Percentiles rank a stretch among this genome's conserved stretches.
phyloP scores from a whole-genome alignment of 2,797 vertebrate species.

The Sarcophilus harrisii region DNA sequence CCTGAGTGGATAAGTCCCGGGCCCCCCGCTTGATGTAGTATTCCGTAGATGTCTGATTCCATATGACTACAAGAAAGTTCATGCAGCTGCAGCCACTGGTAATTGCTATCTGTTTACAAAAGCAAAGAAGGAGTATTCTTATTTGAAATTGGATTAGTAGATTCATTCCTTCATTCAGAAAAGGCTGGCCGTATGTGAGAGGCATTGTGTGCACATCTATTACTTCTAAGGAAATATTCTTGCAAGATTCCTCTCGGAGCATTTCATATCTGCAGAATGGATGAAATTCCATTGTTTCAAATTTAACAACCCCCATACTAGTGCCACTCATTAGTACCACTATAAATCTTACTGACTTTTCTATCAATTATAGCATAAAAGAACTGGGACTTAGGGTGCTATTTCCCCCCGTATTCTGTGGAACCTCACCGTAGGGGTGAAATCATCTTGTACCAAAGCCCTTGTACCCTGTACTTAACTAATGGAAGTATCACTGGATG shows the following conservation, averaged over 20 bases:
- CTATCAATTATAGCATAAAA: conserved; percentile 34
- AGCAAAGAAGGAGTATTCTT: conserved; percentile 50
- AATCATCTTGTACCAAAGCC: neutral
- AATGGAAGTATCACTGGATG: conserved; percentile 38
- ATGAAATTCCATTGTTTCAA: neutral
- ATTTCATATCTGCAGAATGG: conserved; percentile 30
- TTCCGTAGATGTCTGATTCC: conserved; percentile 87
- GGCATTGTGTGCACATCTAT: conserved; percentile 3
- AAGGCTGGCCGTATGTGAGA: conserved; percentile 7
- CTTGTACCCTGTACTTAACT: conserved; percentile 14
- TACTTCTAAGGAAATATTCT: conserved; percentile 33
- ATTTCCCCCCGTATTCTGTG: neutral
- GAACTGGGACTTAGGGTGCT: conserved; percentile 19
- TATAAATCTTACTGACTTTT: conserved; percentile 12
- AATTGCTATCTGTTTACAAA: conserved; percentile 85
- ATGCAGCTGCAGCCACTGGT: conserved; percentile 88
- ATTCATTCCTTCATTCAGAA: conserved; percentile 37
- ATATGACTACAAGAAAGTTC: conserved; percentile 88
- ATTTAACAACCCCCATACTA: conserved; percentile 29
- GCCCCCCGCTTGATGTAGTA: conserved; percentile 85
- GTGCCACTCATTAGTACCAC: neutral
- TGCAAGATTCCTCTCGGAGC: conserved; percentile 7
- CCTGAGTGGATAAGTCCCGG: conserved; percentile 86
- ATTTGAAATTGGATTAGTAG: conserved; percentile 31
- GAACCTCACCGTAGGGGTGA: neutral